These are phyloP conservation scores for Moxostoma hubbsi DNA, from an alignment of 2,797 vertebrate genomes.

Conservation along the genomic window DNA sequence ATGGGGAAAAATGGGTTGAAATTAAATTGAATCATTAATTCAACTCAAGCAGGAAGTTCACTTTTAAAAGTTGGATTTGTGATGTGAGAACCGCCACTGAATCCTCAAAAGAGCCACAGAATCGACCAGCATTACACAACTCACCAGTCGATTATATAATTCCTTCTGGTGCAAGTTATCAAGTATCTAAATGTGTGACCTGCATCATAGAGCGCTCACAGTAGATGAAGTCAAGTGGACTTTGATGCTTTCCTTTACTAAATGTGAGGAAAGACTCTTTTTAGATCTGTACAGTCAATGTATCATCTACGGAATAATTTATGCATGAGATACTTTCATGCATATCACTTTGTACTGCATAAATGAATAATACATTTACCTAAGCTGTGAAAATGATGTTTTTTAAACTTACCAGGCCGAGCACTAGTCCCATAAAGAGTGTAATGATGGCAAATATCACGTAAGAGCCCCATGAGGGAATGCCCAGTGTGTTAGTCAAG, in stretches of 20 bases:
- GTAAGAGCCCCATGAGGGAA: slow-evolving; percentile 77
- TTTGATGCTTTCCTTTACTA: background rate
- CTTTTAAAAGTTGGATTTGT: slow-evolving; percentile 36
- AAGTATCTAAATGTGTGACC: background rate
- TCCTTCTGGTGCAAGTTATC: slow-evolving; percentile 45
- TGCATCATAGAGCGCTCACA: slow-evolving; percentile 2
- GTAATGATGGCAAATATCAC: slow-evolving; percentile 80
- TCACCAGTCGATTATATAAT: slow-evolving; percentile 48
- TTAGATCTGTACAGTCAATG: slow-evolving; percentile 2
- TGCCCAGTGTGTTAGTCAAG: slow-evolving; percentile 60
- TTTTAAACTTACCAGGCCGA: slow-evolving; percentile 82
- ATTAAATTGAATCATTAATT: slow-evolving; percentile 10
- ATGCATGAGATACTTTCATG: slow-evolving; percentile 24
- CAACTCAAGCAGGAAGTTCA: slow-evolving; percentile 35
- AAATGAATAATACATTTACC: slow-evolving; percentile 24
- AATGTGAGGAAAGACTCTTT: background rate
- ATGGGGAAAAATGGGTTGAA: slow-evolving; percentile 18
- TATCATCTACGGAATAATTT: background rate
- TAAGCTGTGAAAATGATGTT: slow-evolving; percentile 4
- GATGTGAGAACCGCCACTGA: slow-evolving; percentile 48
- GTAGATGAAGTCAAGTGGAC: slow-evolving; percentile 34
- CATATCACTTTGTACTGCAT: slow-evolving; percentile 13
- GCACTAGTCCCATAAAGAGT: slow-evolving; percentile 81
- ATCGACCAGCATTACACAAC: slow-evolving; percentile 51
- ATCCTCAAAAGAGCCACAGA: slow-evolving; percentile 35